phyloP scores from a whole-genome alignment of 2,113 vertebrate genomes.

The Pedionomus torquatus region DNA sequence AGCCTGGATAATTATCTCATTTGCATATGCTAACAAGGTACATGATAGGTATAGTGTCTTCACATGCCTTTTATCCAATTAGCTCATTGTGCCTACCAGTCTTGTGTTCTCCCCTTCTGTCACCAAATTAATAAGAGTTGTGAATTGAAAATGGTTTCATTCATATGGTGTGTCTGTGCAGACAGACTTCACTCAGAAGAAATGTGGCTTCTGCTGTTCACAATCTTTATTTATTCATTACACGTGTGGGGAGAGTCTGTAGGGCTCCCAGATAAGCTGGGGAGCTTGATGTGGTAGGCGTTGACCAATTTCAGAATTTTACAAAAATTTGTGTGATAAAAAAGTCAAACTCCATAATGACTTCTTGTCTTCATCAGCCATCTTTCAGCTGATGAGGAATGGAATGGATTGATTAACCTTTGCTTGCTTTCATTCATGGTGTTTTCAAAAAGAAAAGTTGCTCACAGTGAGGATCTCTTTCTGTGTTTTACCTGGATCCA shows the following conservation, averaged over 20 bases:
- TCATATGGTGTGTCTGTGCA: slow-evolving; percentile 35
- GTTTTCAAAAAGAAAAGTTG: background rate
- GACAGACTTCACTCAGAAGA: slow-evolving; percentile 29
- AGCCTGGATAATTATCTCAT: slow-evolving; percentile 38
- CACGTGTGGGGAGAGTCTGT: background rate
- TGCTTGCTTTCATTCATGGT: background rate
- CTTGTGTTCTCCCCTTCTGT: slow-evolving; percentile 27
- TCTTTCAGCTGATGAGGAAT: background rate
- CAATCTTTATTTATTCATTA: slow-evolving; percentile 6
- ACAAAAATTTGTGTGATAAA: background rate
- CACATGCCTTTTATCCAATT: slow-evolving; percentile 62
- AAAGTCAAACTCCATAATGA: background rate
- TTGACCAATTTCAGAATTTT: background rate
- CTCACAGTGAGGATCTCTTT: background rate
- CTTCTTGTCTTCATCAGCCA: background rate
- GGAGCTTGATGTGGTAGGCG: background rate
- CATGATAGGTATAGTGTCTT: slow-evolving; percentile 46
- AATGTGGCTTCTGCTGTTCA: background rate
- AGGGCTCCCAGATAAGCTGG: background rate
- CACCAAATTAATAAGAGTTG: slow-evolving; percentile 46
- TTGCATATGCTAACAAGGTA: slow-evolving; percentile 68
- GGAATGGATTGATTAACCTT: background rate
- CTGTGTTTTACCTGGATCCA: background rate
- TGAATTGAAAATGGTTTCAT: slow-evolving; percentile 56
- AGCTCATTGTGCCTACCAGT: slow-evolving; percentile 13